Conservation (phyloP, 1,140 invertebrate genomes). For the Drosophila biarmipes region DNA sequence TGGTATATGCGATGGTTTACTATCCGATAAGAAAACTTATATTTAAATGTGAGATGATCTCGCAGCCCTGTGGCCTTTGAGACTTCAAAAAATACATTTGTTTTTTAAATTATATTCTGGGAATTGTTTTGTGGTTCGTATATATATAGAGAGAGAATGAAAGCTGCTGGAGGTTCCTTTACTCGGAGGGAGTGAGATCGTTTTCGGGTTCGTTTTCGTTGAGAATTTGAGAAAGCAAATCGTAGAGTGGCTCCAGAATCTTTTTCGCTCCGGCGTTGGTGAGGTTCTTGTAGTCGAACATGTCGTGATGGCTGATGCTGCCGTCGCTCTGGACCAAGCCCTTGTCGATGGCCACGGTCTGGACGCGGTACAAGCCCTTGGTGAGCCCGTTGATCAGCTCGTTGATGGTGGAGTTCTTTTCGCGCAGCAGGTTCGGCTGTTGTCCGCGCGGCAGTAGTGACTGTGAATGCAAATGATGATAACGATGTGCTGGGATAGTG, state of each 20-base stretch:
- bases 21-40: conserved; percentile 20
- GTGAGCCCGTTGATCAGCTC: conserved; percentile 87
- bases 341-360: conserved; percentile 90
- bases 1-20: conserved; percentile 24
- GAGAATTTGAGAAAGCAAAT: conserved; percentile 90
- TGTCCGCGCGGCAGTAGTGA: conserved; percentile 93
- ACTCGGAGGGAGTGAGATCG: conserved; percentile 89
- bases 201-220: conserved; percentile 90
- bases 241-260: conserved; percentile 92
- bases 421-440: conserved; percentile 91
- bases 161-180: conserved; percentile 49
- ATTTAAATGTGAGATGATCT: conserved; percentile 29
- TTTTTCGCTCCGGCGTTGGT: conserved; percentile 93
- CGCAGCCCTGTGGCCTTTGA: conserved; percentile 13
- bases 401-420: conserved; percentile 91
- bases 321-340: conserved; percentile 91
- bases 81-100: conserved; percentile 20
- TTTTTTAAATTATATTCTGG: neutral
- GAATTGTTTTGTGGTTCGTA: conserved; percentile 1
- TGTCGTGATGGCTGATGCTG: conserved; percentile 93
- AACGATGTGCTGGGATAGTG: neutral
- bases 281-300: conserved; percentile 94
- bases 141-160: conserved; percentile 3
- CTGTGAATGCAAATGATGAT: conserved; percentile 85
- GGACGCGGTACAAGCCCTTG: conserved; percentile 86